Conservation (phyloP, 2,888 invertebrate genomes). For the Tyria jacobaeae region DNA sequence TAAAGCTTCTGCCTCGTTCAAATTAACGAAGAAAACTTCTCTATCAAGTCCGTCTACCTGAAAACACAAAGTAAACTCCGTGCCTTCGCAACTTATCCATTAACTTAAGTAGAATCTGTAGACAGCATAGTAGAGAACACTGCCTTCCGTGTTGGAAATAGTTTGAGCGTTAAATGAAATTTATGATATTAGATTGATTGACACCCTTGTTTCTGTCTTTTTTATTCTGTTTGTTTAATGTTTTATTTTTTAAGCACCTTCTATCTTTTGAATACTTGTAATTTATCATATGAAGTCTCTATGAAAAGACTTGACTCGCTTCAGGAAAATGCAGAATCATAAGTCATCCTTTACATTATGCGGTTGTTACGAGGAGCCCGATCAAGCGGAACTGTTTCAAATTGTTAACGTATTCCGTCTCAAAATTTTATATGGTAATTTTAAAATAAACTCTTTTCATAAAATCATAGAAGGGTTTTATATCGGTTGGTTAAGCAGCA, state of each 20-base stretch:
- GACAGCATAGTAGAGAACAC: constrained; percentile 79
- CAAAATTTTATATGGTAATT: constrained; percentile 36
- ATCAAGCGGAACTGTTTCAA: constrained; percentile 51
- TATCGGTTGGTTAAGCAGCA: constrained; percentile 32
- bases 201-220: constrained; percentile 46
- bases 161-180: constrained; percentile 77
- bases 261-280: constrained; percentile 20
- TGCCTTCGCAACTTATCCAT: constrained; percentile 86
- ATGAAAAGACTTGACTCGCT: constrained; percentile 46
- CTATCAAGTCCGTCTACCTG: constrained; percentile 85
- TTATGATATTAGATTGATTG: constrained; percentile 76
- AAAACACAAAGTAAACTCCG: constrained; percentile 85
- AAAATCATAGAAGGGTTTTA: constrained; percentile 33
- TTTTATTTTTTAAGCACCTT: constrained; percentile 1
- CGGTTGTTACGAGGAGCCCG: constrained; percentile 54
- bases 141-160: constrained; percentile 68
- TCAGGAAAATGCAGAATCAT: constrained; percentile 52
- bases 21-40: constrained; percentile 85
- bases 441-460: constrained; percentile 26
- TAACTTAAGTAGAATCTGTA: constrained; percentile 86
- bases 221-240: constrained; percentile 25
- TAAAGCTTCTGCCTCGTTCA: constrained; percentile 81
- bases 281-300: constrained; percentile 52
- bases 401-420: constrained; percentile 40
- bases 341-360: constrained; percentile 65